A percentile compares a stretch with the other conserved stretches of the same genome.
Evolutionary conservation across 2,113 vertebrate genomes (phyloP).

Genomic region (Morphnarchus princeps): DNA sequence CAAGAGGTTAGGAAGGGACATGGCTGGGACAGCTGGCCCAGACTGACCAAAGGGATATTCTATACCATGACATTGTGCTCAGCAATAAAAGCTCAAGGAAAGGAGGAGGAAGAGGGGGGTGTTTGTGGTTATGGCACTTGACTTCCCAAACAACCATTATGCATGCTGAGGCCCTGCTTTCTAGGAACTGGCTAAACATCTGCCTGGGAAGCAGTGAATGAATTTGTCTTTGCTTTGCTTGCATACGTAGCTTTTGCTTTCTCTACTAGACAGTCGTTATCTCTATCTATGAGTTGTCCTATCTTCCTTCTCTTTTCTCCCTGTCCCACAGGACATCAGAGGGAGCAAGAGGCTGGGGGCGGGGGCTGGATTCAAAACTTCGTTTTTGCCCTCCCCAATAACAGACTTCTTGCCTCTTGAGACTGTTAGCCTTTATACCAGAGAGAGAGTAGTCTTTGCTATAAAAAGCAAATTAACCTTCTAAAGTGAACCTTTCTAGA

Average conservation of each 20-base stretch:
- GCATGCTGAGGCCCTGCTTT: background rate
- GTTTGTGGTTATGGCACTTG: background rate
- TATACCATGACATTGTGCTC: background rate
- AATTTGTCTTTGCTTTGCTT: background rate
- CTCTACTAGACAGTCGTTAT: background rate
- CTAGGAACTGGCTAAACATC: background rate
- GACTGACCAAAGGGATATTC: background rate
- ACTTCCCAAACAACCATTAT: background rate
- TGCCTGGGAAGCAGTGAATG: background rate
- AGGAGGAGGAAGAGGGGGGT: background rate
- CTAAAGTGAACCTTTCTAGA: background rate
- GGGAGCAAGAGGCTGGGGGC: background rate
- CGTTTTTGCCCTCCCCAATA: rapidly evolving
- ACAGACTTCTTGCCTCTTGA: background rate
- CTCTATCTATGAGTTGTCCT: background rate
- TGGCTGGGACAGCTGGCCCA: background rate
- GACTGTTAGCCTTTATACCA: background rate
- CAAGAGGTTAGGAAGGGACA: background rate
- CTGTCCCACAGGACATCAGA: background rate
- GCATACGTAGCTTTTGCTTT: background rate
- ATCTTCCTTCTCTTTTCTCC: background rate
- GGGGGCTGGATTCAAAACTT: background rate
- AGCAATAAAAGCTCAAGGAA: background rate
- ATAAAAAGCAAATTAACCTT: background rate
- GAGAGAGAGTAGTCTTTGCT: background rate